These are phyloP conservation scores for Phortica magna DNA, from an alignment of 2,888 invertebrate genomes.

Conservation along the genomic window DNA sequence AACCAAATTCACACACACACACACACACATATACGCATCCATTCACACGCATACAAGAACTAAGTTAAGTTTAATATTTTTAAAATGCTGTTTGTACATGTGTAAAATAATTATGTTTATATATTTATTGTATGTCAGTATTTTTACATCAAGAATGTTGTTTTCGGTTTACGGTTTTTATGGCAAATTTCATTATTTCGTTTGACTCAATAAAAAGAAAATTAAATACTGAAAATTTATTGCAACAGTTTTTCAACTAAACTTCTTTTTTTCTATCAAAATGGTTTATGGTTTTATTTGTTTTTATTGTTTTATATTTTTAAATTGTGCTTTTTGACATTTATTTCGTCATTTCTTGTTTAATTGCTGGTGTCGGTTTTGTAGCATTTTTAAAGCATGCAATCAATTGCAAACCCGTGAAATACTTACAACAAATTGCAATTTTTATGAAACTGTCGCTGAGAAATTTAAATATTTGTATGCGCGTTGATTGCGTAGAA, in stretches of 20 bases:
- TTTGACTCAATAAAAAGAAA: slow-evolving; percentile 1
- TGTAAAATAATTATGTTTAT: slow-evolving; percentile 23
- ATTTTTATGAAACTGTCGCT: slow-evolving; percentile 62
- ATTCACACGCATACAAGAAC: slow-evolving; percentile 44
- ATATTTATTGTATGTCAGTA: background rate
- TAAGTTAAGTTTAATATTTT: slow-evolving; percentile 27
- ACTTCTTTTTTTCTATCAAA: background rate
- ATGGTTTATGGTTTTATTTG: background rate
- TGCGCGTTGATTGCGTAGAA: background rate
- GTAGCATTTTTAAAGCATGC: background rate
- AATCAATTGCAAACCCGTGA: background rate
- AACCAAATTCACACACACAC: slow-evolving; percentile 29
- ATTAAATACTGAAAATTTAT: background rate
- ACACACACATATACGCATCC: background rate
- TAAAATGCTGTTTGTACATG: slow-evolving; percentile 30
- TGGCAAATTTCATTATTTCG: background rate
- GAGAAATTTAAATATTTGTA: slow-evolving; percentile 61
- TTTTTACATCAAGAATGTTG: background rate
- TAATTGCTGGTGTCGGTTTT: background rate
- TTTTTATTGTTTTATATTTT: background rate
- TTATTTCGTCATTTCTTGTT: slow-evolving; percentile 5
- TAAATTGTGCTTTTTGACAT: background rate
- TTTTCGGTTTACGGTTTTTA: background rate
- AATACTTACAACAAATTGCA: slow-evolving; percentile 26
- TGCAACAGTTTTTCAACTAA: background rate